Evolutionary conservation across 2,113 vertebrate genomes (phyloP).

Genomic region (Thamnophis sirtalis): DNA sequence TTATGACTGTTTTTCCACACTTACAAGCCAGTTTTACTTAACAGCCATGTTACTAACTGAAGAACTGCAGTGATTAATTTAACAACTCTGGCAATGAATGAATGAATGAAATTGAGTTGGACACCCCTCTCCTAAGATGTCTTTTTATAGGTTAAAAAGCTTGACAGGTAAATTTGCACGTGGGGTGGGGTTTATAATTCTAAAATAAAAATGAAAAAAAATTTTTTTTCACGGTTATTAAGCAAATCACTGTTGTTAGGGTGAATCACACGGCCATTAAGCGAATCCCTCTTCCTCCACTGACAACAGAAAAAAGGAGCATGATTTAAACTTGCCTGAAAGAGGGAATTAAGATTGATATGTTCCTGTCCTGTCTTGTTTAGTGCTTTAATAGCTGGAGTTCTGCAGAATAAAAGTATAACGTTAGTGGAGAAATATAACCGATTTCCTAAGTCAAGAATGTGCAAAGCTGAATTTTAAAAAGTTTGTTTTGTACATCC

Average conservation of each 20-base stretch:
- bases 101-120: too few species aligned
- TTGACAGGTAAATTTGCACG: not conserved
- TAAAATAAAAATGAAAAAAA: not conserved
- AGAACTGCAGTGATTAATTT: too few species aligned
- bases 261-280: not conserved
- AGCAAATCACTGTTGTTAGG: not conserved
- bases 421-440: not conserved
- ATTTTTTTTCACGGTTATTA: not conserved
- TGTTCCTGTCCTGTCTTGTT: slow-evolving; percentile 82
- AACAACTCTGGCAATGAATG: too few species aligned
- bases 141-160: not conserved
- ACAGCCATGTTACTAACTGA: too few species aligned
- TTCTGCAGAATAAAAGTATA: slow-evolving; percentile 60
- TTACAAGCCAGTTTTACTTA: not conserved
- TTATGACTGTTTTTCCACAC: not conserved
- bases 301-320: not conserved
- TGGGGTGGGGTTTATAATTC: not conserved
- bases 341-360: slow-evolving; percentile 78
- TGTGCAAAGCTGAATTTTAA: not conserved
- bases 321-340: slow-evolving; percentile 68
- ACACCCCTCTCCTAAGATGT: not conserved
- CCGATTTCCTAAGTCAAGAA: not conserved
- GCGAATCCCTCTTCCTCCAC: not conserved
- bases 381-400: slow-evolving; percentile 80
- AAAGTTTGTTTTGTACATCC: not conserved